Evolutionary conservation across 2,888 invertebrate species (phyloP).

Genomic region (Lycia hirtaria): DNA sequence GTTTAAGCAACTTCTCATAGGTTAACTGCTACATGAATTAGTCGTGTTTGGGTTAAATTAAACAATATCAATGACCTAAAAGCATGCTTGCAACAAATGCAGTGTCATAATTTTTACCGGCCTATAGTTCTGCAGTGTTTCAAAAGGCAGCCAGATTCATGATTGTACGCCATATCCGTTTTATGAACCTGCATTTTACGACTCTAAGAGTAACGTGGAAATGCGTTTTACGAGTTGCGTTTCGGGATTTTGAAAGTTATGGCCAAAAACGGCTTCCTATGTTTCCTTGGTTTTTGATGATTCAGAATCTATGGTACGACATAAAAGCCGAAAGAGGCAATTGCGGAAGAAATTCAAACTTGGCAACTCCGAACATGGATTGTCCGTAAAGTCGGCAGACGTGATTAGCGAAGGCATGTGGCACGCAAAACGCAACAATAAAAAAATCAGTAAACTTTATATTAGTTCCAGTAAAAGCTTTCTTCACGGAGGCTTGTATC

Average conservation of each 20-base stretch:
- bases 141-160: constrained; percentile 30
- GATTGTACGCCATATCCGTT: constrained; percentile 41
- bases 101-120: constrained; percentile 7
- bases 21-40: no score
- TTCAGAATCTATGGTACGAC: constrained; percentile 26
- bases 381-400: constrained; percentile 22
- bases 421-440: constrained; percentile 24
- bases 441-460: constrained; percentile 12
- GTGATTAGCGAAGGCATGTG: constrained; percentile 15
- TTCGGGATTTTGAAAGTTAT: constrained; percentile 32
- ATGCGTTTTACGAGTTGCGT: constrained; percentile 33
- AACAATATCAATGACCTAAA: background rate
- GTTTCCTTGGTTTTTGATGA: constrained; percentile 34
- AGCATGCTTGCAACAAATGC: background rate
- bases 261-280: constrained; percentile 31
- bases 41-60: background rate
- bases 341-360: constrained; percentile 28
- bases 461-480: constrained; percentile 12
- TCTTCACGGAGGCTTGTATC: background rate
- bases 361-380: constrained; percentile 26
- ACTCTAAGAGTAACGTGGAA: constrained; percentile 32
- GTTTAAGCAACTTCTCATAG: no score
- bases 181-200: constrained; percentile 35
- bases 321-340: constrained; percentile 33
- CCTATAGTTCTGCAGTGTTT: constrained; percentile 10